Percentiles rank a stretch among this genome's conserved stretches.
Conservation (phyloP, 2,113 vertebrate species). For the Marcusenius ussheri region DNA sequence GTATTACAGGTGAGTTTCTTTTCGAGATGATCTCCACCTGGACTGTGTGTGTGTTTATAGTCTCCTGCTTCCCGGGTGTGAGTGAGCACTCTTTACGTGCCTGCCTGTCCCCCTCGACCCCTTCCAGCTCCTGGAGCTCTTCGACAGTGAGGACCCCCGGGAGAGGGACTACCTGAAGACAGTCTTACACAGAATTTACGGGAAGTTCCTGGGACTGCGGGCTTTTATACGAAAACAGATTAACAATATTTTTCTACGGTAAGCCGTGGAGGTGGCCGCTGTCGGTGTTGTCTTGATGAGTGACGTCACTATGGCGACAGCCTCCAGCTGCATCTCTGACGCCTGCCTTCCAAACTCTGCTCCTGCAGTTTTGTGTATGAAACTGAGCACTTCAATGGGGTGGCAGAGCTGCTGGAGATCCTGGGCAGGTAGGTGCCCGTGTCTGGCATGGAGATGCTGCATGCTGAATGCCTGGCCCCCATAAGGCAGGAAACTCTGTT, state of each 20-base stretch:
- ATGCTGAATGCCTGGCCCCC: background rate
- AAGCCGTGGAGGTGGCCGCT: conserved; percentile 46
- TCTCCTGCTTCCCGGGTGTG: background rate
- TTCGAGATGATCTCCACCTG: background rate
- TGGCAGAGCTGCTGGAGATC: conserved; percentile 99
- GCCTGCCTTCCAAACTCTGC: conserved; percentile 19
- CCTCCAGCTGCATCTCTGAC: background rate
- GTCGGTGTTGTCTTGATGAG: background rate
- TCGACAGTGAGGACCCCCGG: conserved; percentile 97
- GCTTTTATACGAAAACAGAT: conserved; percentile 99
- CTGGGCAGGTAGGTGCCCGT: conserved; percentile 79
- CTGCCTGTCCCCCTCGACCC: background rate
- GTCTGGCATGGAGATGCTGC: background rate
- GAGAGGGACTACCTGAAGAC: conserved; percentile 99
- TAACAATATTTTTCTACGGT: conserved; percentile 99
- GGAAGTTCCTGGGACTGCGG: conserved; percentile 99
- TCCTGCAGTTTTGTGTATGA: conserved; percentile 96
- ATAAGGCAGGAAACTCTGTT: background rate
- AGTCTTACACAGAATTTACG: conserved; percentile 99
- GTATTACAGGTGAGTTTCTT: conserved; percentile 88
- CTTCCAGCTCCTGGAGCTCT: conserved; percentile 87
- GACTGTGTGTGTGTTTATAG: background rate
- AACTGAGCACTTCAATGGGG: conserved; percentile 99
- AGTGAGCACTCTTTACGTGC: background rate
- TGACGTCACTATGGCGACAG: background rate